Percentiles rank a stretch among this genome's conserved stretches.
Conservation (phyloP, 2,888 invertebrate genomes). For the Plemyria rubiginata region DNA sequence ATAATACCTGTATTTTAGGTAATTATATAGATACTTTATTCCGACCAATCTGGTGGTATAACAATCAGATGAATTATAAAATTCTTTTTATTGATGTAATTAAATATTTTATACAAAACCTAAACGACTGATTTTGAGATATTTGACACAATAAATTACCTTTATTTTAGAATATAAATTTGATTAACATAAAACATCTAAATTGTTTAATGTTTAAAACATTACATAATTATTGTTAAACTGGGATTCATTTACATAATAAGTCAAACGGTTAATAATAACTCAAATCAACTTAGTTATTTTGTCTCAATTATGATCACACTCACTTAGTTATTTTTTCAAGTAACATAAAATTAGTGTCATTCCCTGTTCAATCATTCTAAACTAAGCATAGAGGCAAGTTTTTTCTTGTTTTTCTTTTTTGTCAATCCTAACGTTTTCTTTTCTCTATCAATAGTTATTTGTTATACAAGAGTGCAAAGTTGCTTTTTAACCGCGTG, state of each 20-base stretch:
- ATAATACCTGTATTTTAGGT: background rate
- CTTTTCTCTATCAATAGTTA: conserved; percentile 23
- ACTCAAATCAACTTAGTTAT: no score
- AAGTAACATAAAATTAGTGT: background rate
- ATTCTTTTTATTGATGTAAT: conserved; percentile 30
- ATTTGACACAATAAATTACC: conserved; percentile 45
- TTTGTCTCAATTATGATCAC: no score
- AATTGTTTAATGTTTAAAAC: background rate
- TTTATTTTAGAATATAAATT: conserved; percentile 48
- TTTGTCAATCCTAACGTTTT: conserved; percentile 11
- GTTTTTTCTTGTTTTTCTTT: conserved; percentile 19
- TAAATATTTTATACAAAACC: conserved; percentile 27
- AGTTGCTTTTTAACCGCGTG: no score
- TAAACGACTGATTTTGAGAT: conserved; percentile 34
- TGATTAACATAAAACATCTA: conserved; percentile 26
- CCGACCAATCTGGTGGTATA: conserved; percentile 8
- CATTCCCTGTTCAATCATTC: conserved; percentile 26
- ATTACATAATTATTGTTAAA: background rate
- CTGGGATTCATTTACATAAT: background rate
- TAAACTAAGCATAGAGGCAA: conserved; percentile 24
- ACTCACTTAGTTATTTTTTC: background rate
- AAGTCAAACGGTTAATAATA: background rate
- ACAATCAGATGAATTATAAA: conserved; percentile 13
- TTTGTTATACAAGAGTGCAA: no score
- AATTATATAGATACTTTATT: background rate